Evolutionary conservation across 2,113 vertebrate species (phyloP).

Genomic region (Grus americana): DNA sequence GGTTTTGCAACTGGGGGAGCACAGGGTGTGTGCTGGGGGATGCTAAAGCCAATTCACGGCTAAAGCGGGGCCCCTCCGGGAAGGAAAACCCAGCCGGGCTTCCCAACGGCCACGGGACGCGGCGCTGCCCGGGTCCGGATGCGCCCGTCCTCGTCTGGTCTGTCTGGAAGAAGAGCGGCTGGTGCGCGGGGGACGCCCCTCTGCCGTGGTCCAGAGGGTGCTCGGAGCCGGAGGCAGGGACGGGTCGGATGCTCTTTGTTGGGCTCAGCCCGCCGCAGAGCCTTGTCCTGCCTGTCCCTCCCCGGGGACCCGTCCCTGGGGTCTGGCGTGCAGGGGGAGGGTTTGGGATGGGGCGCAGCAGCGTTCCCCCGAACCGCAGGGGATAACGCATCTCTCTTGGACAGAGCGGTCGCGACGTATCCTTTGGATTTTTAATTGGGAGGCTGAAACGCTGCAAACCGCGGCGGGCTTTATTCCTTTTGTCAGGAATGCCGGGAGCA

Average conservation of each 20-base stretch:
- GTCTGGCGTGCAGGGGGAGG: background rate
- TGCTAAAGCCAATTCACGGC: fast-evolving
- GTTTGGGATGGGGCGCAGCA: background rate
- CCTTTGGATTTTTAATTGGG: background rate
- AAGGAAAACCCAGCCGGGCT: background rate
- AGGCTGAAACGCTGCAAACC: background rate
- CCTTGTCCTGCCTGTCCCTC: background rate
- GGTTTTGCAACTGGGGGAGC: background rate
- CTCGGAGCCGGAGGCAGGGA: fast-evolving
- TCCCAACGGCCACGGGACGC: fast-evolving
- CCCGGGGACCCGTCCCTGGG: fast-evolving
- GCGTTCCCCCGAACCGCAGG: fast-evolving
- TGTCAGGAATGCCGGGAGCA: background rate
- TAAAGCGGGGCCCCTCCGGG: background rate
- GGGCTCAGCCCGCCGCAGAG: background rate
- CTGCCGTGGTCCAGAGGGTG: fast-evolving
- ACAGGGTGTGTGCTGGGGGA: fast-evolving
- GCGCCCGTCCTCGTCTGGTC: fast-evolving
- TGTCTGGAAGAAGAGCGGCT: background rate
- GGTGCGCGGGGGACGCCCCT: fast-evolving
- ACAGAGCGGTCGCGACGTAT: fast-evolving
- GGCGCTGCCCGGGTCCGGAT: background rate
- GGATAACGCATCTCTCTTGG: background rate
- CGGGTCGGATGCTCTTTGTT: background rate
- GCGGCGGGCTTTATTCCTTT: fast-evolving